Evolutionary conservation across 2,113 vertebrate genomes (phyloP), one percentile per base, ranked within the genome.

Genomic region (Trochalopteron elliotii): DNA sequence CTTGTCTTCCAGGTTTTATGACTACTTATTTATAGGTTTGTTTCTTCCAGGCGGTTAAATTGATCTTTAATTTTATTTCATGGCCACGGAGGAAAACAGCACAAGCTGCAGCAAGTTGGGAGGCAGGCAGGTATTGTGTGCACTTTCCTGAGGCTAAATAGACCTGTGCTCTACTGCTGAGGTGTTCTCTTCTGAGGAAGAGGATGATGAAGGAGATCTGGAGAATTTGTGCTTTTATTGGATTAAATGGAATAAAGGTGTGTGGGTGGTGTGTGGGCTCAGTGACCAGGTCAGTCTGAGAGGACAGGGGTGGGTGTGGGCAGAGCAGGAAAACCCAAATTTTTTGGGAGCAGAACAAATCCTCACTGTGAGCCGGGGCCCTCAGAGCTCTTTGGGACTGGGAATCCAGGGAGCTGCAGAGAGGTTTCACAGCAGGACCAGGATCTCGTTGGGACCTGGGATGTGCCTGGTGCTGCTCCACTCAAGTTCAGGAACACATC

Each of bases 21-120:
- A 87, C 56, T 78, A 39, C 86, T 97, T 96, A 93, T 95, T 96
- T 96, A 95, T 95, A 95, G 92, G 88, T 94, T 95, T 93, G 49
- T 90, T 97, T 95, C 94, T 97, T 94, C 76, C 90, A 96, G 92
- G 92, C 23, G 5, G 80, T 95, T 89, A 93, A 94, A 97, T 92
- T 93, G 96, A 92, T 96, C 92, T 95, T 90, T 97, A 94, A 96
- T 97, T 96, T 92, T 92, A 93, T 96, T 95, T 96, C 90, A 37
- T 81, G 91, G 63, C 94, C 94, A 96, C 92, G 75, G 93, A 96
- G 83, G 92, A 64, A 92, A 96, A 71, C 83, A 83, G 83, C 76
- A 75, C 96, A 96, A 97, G 95, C 94, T 94, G 1, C 8, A 93
- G 88, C 95, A 95, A 71, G 95, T 81, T 75, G 72, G 76, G 90